Evolutionary conservation across 2,113 vertebrate species (phyloP), one percentile per base, ranked within the genome.

Genomic region (Cyprinodon variegatus): DNA sequence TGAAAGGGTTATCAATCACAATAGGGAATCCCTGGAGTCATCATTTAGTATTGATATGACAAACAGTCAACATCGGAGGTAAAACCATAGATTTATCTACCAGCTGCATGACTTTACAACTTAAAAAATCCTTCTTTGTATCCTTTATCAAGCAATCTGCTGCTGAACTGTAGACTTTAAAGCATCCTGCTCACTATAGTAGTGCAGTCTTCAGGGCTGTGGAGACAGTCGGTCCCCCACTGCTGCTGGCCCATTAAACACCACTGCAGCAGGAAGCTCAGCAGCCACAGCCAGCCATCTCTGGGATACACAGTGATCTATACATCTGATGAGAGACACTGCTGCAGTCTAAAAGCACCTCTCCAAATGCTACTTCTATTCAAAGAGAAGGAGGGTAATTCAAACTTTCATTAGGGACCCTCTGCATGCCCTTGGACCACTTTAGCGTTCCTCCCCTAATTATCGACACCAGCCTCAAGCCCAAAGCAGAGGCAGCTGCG

Each of bases 261-360:
- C 74, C 82, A 76, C 77, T 83, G 88, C 86, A 38, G 79, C 81
- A 83, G 74, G 70, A 85, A 61, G 76, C 70, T 65, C 60, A 29
- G 78, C 72, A 64, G 79, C 79, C 77, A 75, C 81, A 81, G 64
- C 43, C 70, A 29, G 50, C 0, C 76, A 1, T 77, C 71, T 76
- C 81, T 9, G 60, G n/a, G 67, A 79, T 50, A 41, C 79, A 40
- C 61, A 0, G 65, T 64, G 70, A 84, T 86, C 83, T 76, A 68
- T 71, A 85, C 85, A 93, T 92, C 69, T 80, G 87, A 88, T 85
- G 60, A 79, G 68, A 80, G 83, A 89, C 73, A 76, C 62, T 3
- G 71, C 80, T 70, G 77, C 59, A 29, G 57, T 83, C 86, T 86
- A 78, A 73, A 78, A 73, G 77, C 11, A 74, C 53, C 70, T 66